A percentile compares a stretch with the other conserved stretches of the same genome.
Evolutionary conservation across 1,140 invertebrate species (phyloP).

Genomic region (Leptinotarsa texana): DNA sequence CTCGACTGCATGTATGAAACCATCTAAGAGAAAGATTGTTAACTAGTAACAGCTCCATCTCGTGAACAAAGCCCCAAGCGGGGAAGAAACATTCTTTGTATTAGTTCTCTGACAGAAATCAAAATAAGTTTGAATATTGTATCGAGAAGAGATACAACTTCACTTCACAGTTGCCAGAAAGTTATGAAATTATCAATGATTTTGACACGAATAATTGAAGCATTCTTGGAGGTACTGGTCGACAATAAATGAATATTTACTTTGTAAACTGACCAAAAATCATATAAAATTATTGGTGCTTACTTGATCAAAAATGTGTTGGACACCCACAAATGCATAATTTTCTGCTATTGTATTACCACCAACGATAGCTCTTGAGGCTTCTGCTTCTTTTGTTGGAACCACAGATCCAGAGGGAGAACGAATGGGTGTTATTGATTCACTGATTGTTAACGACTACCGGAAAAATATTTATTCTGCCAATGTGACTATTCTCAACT

Average conservation of each 20-base stretch:
- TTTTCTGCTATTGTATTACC: constrained; percentile 76
- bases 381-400: constrained; percentile 59
- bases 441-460: constrained; percentile 24
- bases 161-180: no score
- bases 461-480: constrained; percentile 3
- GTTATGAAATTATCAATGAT: no score
- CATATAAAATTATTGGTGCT: no score
- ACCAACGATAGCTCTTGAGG: constrained; percentile 61
- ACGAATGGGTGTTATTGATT: constrained; percentile 18
- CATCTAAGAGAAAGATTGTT: no score
- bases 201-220: neutral
- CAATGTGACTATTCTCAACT: neutral
- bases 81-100: no score
- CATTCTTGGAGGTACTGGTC: constrained; percentile 17
- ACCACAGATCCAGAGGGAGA: constrained; percentile 42
- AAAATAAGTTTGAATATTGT: no score
- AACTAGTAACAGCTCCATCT: no score
- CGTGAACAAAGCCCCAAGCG: no score
- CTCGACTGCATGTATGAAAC: no score
- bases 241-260: neutral
- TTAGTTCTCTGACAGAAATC: no score
- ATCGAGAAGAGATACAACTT: no score
- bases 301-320: constrained; percentile 84
- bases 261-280: no score
- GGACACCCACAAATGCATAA: constrained; percentile 83